Base-by-base conservation (phyloP, 2,113 vertebrate genomes). In the Perca flavescens region DNA sequence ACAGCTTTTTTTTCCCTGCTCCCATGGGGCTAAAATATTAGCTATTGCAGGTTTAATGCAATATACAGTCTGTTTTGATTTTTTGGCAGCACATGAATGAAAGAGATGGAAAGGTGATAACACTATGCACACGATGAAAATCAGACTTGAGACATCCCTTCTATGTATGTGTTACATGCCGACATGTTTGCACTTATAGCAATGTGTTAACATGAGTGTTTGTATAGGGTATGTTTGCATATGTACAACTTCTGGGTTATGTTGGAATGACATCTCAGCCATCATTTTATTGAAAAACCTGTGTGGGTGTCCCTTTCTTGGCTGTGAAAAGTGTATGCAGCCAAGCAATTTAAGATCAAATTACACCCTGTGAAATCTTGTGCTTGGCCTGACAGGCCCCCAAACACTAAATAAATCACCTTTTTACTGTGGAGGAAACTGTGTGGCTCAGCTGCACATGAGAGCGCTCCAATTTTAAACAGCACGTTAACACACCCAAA, bases 371-470 rank as follows among this genome's bases (percentile, higher is more conserved):
- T 85, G 87, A 92, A 85, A 90, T 77, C 61, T 64, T 49, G 19
- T 66, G 71, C 72, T 70, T 60, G 71, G 74, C 79, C 79, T 90
- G 89, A 92, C 88, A 91, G 80, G 74, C 84, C 63, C 60, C 78
- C 80, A 86, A 82, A 91, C 74, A 84, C 77, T 86, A 91, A 92
- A 92, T 89, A 88, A 93, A 94, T 89, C 85, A 91, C 83, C 71
- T 88, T 91, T 88, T 84, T 82, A 87, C 83, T 92, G 79, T 80
- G 81, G 63, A 60, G 80, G 82, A 83, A 84, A 71, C 74, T 68
- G 83, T 50, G 53, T 67, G 70, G 76, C 86, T 90, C 80, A 52
- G 85, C 74, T 81, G 81, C 78, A 83, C 88, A 84, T 85, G 74
- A 80, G 74, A 85, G 74, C 63, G 19, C 71, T 88, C 82, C 82